These are phyloP conservation scores for Hirudo medicinalis DNA, from an alignment of 1,140 invertebrate species.

Conservation along the genomic window DNA sequence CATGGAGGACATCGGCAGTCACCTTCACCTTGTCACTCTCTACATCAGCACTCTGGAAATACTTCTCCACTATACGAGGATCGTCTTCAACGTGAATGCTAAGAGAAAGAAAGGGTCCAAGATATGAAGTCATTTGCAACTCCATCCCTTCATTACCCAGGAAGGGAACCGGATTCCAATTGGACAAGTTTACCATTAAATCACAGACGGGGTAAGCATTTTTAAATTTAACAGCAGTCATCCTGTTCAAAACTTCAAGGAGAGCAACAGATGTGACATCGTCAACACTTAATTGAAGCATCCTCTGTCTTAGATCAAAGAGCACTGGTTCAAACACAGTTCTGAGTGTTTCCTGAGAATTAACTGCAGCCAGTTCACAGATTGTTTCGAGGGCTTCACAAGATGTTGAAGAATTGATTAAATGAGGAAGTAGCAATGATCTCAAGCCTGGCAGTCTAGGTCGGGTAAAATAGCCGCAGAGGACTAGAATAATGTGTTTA, in stretches of 20 bases:
- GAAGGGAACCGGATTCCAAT: background rate
- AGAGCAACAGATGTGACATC: constrained; percentile 56
- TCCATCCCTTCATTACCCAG: constrained; percentile 44
- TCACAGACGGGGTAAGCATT: constrained; percentile 60
- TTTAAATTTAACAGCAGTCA: constrained; percentile 56
- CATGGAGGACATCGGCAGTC: too few species aligned
- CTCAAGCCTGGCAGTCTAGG: too few species aligned
- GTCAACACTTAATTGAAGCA: constrained; percentile 57
- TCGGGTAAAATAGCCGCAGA: too few species aligned
- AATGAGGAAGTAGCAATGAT: too few species aligned
- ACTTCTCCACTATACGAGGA: too few species aligned
- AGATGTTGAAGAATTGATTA: too few species aligned
- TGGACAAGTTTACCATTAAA: constrained; percentile 45
- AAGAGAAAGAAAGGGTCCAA: constrained; percentile 75
- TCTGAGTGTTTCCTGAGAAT: background rate
- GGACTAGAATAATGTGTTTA: too few species aligned
- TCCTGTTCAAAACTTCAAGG: constrained; percentile 51
- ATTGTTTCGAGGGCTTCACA: too few species aligned
- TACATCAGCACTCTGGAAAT: too few species aligned
- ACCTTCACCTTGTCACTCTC: too few species aligned
- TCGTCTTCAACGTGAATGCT: constrained; percentile 79
- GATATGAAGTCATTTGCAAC: constrained; percentile 62
- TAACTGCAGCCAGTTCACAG: too few species aligned
- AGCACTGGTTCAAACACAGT: constrained; percentile 55
- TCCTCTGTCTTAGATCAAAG: constrained; percentile 53